Evolutionary conservation across 2,797 vertebrate species (phyloP), one percentile per base, ranked within the genome.

Genomic region (Otolemur crassicaudatus): DNA sequence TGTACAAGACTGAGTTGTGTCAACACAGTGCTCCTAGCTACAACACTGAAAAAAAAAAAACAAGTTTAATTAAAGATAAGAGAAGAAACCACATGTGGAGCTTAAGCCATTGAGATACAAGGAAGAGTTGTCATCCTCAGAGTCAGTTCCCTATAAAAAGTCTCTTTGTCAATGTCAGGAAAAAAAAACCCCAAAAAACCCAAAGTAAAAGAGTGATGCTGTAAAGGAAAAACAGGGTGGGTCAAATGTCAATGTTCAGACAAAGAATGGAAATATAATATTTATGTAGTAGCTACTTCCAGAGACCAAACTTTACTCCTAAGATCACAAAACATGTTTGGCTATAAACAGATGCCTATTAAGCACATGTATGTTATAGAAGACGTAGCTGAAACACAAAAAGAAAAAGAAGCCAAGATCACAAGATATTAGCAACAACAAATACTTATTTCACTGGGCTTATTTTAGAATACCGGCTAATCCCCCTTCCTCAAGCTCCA

Each of bases 41-140:
- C 98, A 98, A 98, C 97, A 98, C 89, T 96, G 94, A 97, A 98
- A 98, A 53, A 53, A 49, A 53, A 16, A 98, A 98, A 93, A 96
- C 92, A 98, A 97, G 97, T 98, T 98, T 98, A 99, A 99, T 98
- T 99, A 98, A 98, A 98, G 98, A 98, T 98, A 98, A 98, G 98
- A 97, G 92, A 93, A 98, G 96, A 97, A 98, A 97, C 90, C 34
- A 40, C 87, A 96, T 70, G 92, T 98, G 93, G 86, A 92, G 87
- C 46, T 94, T 97, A 97, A 97, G 94, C 90, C 97, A 96, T 40
- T 91, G 72, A 95, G 96, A 96, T 75, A 80, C 63, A 82, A 95
- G 3, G 73, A 82, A 80, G 79, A 93, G 77, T 69, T 96, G 97
- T 96, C 91, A 92, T 97, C 93, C 90, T 92, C 31, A 90, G 94